Base-by-base conservation (phyloP, 2,888 invertebrate species). In the Trilocha varians region DNA sequence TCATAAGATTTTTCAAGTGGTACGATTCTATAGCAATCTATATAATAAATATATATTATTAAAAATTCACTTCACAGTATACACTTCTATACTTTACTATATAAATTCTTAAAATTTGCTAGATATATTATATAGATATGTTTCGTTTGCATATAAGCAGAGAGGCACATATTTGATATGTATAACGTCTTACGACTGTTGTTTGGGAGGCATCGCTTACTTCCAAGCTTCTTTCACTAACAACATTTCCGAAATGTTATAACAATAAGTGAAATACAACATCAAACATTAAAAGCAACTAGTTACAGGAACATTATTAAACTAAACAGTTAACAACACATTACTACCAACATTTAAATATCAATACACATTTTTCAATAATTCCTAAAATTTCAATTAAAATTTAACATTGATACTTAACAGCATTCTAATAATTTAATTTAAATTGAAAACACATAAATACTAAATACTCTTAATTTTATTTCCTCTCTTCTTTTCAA, bases 91-190 rank as follows among this genome's bases (percentile, higher is more conserved):
- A 70, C 56, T 61, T 62, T 49, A 53, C 59, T 65, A 73, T 83
- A 78, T 76, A 82, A 77, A 78, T 67, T 65, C 74, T 76, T 79
- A 77, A 75, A 77, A 75, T 72, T 75, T 53, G 56, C 79, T 79
- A 82, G 68, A 60, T n/a, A n/a, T n/a, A n/a, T n/a, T n/a, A 69
- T 75, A 68, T 75, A 72, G 82, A 83, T 82, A 84, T 83, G 79
- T 82, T 71, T 71, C 62, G 65, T 66, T 78, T 75, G 74, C 82
- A 82, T 79, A 65, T 48, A 83, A 82, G 84, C 83, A 75, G 79
- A 75, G 79, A 85, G 84, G 84, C 84, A 85, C 84, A 84, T 79
- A 25, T 62, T 79, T 80, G 84, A 85, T 85, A 85, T 85, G 84
- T 83, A 73, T 74, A 68, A 73, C 78, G 76, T 70, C 61, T 57